Percentiles rank a stretch among this genome's conserved stretches.
phyloP scores from a whole-genome alignment of 2,113 vertebrate genomes.

The Brachyhypopomus gauderio region DNA sequence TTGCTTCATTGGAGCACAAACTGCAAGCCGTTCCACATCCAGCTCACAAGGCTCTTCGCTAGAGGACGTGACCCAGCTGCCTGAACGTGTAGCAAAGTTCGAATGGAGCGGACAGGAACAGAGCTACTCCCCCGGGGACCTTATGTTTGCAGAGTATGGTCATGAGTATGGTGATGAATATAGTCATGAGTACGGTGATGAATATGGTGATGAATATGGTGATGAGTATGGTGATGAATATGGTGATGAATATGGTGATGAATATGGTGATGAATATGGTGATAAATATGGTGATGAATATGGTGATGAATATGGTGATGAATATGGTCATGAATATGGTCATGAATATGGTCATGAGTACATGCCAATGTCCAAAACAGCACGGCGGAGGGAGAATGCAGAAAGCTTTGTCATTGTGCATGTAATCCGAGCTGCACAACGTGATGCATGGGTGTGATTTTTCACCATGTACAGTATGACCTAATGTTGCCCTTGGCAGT shows the following conservation, averaged over 20 bases:
- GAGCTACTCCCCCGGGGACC: neutral
- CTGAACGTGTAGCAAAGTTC: neutral
- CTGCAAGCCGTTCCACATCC: neutral
- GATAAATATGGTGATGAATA: no score
- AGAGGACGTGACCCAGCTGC: neutral
- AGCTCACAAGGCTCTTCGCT: no score
- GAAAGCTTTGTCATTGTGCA: slow-evolving; percentile 24
- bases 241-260: no score
- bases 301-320: no score
- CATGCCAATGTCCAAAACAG: neutral
- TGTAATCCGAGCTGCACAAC: slow-evolving; percentile 25
- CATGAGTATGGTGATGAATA: no score
- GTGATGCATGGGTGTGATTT: slow-evolving; percentile 27
- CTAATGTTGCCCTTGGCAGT: slow-evolving; percentile 57
- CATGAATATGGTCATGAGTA: no score
- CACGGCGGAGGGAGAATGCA: neutral
- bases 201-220: no score
- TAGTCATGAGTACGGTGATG: no score
- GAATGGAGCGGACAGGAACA: neutral
- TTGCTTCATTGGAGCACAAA: neutral
- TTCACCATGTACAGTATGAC: slow-evolving; percentile 35
- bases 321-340: no score
- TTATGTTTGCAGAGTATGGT: no score
- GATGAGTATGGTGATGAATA: no score
- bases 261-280: no score